Conservation (phyloP, 2,888 invertebrate species). For the Teinopalpus imperialis region DNA sequence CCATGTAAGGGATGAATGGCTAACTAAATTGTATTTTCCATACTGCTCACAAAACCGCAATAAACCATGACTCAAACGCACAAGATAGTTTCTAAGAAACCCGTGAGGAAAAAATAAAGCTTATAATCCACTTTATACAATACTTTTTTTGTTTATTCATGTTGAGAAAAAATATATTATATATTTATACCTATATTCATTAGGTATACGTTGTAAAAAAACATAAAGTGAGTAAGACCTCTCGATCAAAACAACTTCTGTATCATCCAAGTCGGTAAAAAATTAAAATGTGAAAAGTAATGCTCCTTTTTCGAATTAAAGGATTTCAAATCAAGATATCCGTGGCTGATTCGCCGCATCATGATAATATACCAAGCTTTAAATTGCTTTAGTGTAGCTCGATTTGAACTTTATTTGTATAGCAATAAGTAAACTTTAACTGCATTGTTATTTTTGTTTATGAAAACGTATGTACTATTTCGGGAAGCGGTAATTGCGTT, state of each 20-base stretch:
- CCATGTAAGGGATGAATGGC: not conserved
- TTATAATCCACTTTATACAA: slow-evolving; percentile 3
- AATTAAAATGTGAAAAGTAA: slow-evolving; percentile 18
- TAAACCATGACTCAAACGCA: slow-evolving; percentile 13
- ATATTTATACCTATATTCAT: slow-evolving; percentile 17
- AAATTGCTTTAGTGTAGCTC: not conserved
- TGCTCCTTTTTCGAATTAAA: slow-evolving; percentile 25
- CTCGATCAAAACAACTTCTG: slow-evolving; percentile 24
- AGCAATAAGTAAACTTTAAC: not conserved
- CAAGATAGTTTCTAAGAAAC: slow-evolving; percentile 11
- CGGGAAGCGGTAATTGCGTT: slow-evolving; percentile 21
- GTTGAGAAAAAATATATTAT: not conserved
- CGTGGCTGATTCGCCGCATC: slow-evolving; percentile 19
- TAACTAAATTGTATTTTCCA: too few relatives aligned
- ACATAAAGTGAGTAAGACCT: slow-evolving; percentile 9
- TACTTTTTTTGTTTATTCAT: slow-evolving; percentile 2
- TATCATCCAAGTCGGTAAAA: slow-evolving; percentile 16
- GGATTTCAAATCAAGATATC: slow-evolving; percentile 26
- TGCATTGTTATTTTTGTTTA: not conserved
- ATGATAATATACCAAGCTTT: slow-evolving; percentile 8
- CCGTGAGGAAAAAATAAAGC: slow-evolving; percentile 17
- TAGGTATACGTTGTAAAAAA: slow-evolving; percentile 7
- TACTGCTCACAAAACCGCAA: not conserved
- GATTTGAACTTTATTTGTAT: not conserved
- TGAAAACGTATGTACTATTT: slow-evolving; percentile 10